These are phyloP conservation scores for Trissonchulus latispiculum DNA, from an alignment of 2,888 invertebrate genomes.

Conservation along the genomic window DNA sequence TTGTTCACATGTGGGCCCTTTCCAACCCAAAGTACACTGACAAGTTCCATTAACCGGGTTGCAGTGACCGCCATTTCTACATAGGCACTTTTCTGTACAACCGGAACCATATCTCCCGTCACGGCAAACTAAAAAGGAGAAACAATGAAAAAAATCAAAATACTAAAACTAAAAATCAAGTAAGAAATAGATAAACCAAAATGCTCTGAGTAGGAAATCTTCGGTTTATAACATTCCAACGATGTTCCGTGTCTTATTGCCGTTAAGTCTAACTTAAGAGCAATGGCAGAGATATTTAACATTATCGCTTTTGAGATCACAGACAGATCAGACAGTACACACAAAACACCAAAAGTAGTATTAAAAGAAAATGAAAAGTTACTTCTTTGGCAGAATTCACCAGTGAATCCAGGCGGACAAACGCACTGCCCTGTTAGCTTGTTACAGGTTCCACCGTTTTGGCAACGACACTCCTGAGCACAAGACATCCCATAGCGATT, in stretches of 20 bases:
- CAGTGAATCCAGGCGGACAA: constrained; percentile 41
- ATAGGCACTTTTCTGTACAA: constrained; percentile 36
- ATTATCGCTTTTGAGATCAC: too few species aligned
- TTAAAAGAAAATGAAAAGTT: background rate
- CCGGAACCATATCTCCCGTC: constrained; percentile 36
- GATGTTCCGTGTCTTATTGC: too few species aligned
- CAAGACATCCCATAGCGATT: constrained; percentile 33
- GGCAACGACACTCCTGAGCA: constrained; percentile 37
- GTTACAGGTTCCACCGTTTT: constrained; percentile 40
- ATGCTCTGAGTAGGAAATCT: too few species aligned
- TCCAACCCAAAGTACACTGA: constrained; percentile 73
- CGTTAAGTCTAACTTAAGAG: too few species aligned
- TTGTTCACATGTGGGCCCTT: constrained; percentile 65
- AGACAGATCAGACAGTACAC: background rate
- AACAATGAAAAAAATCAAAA: too few species aligned
- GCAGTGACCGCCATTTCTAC: constrained; percentile 68
- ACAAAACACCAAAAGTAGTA: background rate
- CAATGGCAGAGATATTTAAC: too few species aligned
- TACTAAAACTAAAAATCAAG: too few species aligned
- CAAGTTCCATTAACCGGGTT: constrained; percentile 77
- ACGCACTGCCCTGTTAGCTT: constrained; percentile 39
- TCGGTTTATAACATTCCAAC: too few species aligned
- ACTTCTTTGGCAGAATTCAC: constrained; percentile 11
- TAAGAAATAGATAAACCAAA: too few species aligned
- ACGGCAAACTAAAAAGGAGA: constrained; percentile 17